phyloP scores from a whole-genome alignment of 2,113 vertebrate genomes.

The Taurulus bubalis region DNA sequence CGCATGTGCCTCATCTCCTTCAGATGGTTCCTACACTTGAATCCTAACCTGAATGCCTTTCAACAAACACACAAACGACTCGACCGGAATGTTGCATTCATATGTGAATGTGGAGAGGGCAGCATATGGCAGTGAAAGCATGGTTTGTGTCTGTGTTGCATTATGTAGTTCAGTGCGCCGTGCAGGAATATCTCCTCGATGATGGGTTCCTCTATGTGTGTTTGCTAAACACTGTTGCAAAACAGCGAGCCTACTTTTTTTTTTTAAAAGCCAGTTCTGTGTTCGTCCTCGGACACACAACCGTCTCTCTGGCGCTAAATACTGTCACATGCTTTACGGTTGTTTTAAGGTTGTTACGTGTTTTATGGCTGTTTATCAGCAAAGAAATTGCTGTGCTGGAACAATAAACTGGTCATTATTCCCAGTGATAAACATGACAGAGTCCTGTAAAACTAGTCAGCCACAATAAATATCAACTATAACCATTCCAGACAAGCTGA shows the following conservation, averaged over 20 bases:
- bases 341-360: background rate
- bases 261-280: no score
- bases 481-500: slow-evolving; percentile 11
- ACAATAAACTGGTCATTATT: background rate
- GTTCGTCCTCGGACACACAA: slow-evolving; percentile 13
- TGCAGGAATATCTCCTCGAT: background rate
- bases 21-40: slow-evolving; percentile 11
- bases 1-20: background rate
- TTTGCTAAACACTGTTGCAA: background rate
- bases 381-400: background rate
- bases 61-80: slow-evolving; percentile 17
- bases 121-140: background rate
- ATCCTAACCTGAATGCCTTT: background rate
- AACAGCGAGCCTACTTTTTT: background rate
- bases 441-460: slow-evolving; percentile 16
- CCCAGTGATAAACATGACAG: slow-evolving; percentile 24
- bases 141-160: slow-evolving; percentile 6
- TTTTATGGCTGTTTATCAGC: slow-evolving; percentile 15
- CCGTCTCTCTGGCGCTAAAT: background rate
- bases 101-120: background rate
- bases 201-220: background rate
- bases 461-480: slow-evolving; percentile 32
- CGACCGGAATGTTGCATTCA: no score
- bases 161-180: background rate
- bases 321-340: background rate